Conservation (phyloP, 1,140 invertebrate species). For the Heliconius eleuchia region DNA sequence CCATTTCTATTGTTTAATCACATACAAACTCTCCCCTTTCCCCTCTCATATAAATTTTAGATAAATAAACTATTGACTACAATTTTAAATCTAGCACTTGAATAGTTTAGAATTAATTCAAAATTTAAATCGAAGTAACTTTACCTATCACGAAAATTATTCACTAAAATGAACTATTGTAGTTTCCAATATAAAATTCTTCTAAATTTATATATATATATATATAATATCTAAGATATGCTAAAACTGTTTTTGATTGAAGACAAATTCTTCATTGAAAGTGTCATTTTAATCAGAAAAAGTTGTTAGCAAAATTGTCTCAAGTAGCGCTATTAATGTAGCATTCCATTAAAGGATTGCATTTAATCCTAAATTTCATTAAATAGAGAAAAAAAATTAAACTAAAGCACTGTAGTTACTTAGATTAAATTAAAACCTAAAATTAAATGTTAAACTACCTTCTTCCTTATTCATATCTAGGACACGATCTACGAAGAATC, state of each 20-base stretch:
- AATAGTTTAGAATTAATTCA: conserved; percentile 75
- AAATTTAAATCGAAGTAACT: conserved; percentile 69
- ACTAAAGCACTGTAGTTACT: conserved; percentile 78
- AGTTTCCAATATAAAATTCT: conserved; percentile 77
- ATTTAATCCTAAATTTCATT: conserved; percentile 71
- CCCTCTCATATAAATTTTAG: conserved; percentile 36
- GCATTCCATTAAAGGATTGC: conserved; percentile 70
- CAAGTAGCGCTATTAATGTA: conserved; percentile 67
- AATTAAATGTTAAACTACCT: conserved; percentile 61
- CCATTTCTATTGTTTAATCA: conserved; percentile 23
- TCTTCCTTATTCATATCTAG: conserved; percentile 73
- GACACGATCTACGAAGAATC: conserved; percentile 74
- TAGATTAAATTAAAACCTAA: conserved; percentile 73
- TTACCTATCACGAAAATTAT: conserved; percentile 68
- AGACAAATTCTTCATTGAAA: conserved; percentile 21
- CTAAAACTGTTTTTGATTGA: conserved; percentile 45
- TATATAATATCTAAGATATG: conserved; percentile 61
- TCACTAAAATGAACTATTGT: conserved; percentile 68
- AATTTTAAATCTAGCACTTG: conserved; percentile 72
- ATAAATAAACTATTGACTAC: conserved; percentile 55
- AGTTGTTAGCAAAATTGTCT: conserved; percentile 42
- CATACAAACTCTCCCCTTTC: conserved; percentile 17
- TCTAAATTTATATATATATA: conserved; percentile 58
- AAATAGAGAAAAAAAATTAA: conserved; percentile 72
- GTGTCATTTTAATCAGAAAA: conserved; percentile 36